Evolutionary conservation across 2,888 invertebrate genomes (phyloP).

Genomic region (Trachelus troglodyta): DNA sequence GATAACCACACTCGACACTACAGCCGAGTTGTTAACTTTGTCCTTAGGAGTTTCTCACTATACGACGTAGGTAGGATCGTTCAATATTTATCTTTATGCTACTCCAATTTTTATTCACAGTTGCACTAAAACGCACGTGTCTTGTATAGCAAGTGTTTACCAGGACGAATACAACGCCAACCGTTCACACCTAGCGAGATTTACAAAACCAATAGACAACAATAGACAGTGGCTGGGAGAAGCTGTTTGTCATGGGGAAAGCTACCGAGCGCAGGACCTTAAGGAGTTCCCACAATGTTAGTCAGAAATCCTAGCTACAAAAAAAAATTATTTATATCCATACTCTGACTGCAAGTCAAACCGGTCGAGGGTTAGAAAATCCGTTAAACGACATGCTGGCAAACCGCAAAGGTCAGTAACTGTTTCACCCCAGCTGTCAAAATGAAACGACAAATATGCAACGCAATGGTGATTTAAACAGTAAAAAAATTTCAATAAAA

Average conservation of each 20-base stretch:
- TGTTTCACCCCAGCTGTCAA: neutral
- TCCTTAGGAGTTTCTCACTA: neutral
- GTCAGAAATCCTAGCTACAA: neutral
- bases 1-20: neutral
- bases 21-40: neutral
- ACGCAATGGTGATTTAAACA: neutral
- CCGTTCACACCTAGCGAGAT: neutral
- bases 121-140: neutral
- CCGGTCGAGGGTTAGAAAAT: neutral
- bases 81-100: neutral
- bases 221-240: neutral
- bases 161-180: neutral
- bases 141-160: neutral
- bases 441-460: neutral
- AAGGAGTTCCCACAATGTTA: neutral
- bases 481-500: neutral
- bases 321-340: neutral
- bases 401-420: neutral
- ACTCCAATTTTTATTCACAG: neutral
- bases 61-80: neutral
- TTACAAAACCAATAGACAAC: neutral
- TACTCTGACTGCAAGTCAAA: neutral
- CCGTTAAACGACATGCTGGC: neutral
- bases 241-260: neutral
- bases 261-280: neutral